Evolutionary conservation across 2,888 invertebrate species (phyloP), one percentile per base, ranked within the genome.

Genomic region (Sinhomidia bicolor): DNA sequence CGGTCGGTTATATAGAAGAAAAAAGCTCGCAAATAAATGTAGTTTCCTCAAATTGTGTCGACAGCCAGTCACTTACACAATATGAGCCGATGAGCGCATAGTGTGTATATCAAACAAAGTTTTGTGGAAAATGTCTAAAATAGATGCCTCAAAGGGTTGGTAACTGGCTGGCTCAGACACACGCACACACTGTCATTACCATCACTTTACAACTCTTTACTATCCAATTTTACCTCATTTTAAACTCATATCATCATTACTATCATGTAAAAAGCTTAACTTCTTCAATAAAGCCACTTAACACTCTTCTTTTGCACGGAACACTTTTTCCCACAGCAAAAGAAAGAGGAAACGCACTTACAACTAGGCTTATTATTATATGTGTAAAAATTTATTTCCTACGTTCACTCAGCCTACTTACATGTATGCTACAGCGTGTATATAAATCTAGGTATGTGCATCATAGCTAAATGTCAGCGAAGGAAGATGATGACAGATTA

Each of bases 401-500:
- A n/a, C n/a, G n/a, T n/a, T n/a, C n/a, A n/a, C n/a, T n/a, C n/a
- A n/a, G n/a, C n/a, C n/a, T n/a, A n/a, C n/a, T n/a, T n/a, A n/a
- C n/a, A n/a, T n/a, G n/a, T n/a, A n/a, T n/a, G n/a, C n/a, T n/a
- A n/a, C n/a, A 51, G 51, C 14, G 14, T 51, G 12, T 51, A 3
- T 51, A 51, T n/a, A 51, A 14, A 9, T 51, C 3, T 51, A 14
- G 51, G n/a, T 14, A 4, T 23, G 23, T 1, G 26, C 26, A 17
- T 23, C 23, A 26, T 26, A 6, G 60, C 26, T 54, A 7, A 60
- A 9, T 60, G 60, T 60, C 60, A 60, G 20, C 9, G 60, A 60
- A 60, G n/a, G 14, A 54, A 17, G 60, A 60, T 60, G 60, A 26
- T 60, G 60, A 60, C 60, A 60, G 60, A 60, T 60, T 60, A 60